Percentiles rank a stretch among this genome's conserved stretches.
phyloP scores from a whole-genome alignment of 2,888 invertebrate genomes.

The Calameuta pallipes region DNA sequence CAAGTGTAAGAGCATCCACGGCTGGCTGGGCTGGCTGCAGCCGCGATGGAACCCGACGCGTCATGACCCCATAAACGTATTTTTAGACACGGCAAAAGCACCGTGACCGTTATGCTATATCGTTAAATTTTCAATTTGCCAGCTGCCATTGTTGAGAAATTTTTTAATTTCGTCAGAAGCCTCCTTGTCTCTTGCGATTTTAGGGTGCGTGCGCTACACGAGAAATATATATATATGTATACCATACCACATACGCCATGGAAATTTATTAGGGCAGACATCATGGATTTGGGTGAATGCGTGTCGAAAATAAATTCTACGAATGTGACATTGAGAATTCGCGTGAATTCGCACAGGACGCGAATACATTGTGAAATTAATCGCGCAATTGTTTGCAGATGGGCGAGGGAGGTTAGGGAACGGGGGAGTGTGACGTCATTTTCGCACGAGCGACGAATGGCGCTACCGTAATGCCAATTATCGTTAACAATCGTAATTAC shows the following conservation, averaged over 20 bases:
- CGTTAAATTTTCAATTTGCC: slow-evolving; percentile 46
- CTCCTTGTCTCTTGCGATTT: too few relatives aligned
- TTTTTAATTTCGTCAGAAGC: slow-evolving; percentile 29
- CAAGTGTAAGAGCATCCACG: too few relatives aligned
- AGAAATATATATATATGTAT: not conserved
- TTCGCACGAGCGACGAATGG: slow-evolving; percentile 31
- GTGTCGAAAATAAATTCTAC: too few relatives aligned
- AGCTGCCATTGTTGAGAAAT: slow-evolving; percentile 9
- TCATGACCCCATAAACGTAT: slow-evolving; percentile 60
- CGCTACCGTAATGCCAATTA: slow-evolving; percentile 51
- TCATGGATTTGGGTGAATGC: too few relatives aligned
- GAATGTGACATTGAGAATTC: too few relatives aligned
- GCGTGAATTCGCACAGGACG: not conserved
- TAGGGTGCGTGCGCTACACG: not conserved
- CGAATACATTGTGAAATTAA: slow-evolving; percentile 14
- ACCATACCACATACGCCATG: too few relatives aligned
- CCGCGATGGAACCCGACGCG: slow-evolving; percentile 17
- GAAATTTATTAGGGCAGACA: too few relatives aligned
- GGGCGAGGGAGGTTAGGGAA: too few relatives aligned
- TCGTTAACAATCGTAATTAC: slow-evolving; percentile 52
- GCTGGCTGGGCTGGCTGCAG: slow-evolving; percentile 5
- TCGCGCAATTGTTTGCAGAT: slow-evolving; percentile 35
- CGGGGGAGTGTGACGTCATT: slow-evolving; percentile 31
- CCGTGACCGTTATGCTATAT: slow-evolving; percentile 31
- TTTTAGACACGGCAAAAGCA: slow-evolving; percentile 46